Base-by-base conservation (phyloP, 1,140 invertebrate species). In the Heterodera schachtii region DNA sequence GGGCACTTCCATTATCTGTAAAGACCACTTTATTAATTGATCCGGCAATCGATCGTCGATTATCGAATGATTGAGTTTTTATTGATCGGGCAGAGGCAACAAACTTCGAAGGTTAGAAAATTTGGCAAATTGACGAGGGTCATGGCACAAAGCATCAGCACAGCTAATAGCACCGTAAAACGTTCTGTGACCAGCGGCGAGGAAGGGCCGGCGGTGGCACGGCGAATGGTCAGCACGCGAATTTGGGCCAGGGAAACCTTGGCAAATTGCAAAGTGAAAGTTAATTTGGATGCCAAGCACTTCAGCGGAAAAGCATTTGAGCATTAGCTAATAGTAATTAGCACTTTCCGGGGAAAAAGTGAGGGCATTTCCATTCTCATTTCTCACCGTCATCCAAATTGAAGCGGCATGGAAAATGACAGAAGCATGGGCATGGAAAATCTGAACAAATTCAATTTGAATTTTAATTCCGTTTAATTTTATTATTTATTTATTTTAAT, bases 371-470 rank as follows among this genome's bases (percentile, higher is more conserved):
- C 49, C 0, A 31, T 31, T 31, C 31, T 31, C 31, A 31, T 3
- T 7, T 69, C 84, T 73, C 70, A 87, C 87, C 60, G 87, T 88
- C 11, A 88, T 79, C 87, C 87, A 88, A 73, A 88, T 88, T 67
- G 57, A 64, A 64, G 87, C 84, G 49, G 88, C 87, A 77, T 89
- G 88, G 74, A 88, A 90, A 47, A 89, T 89, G 7, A 89, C 88
- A 11, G 82, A 85, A 1, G 84, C 79, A 75, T 89, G 88, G 41
- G 88, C 84, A 74, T 89, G 88, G 67, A 90, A 71, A 75, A 89
- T 78, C 77, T 69, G 44, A 75, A 76, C 31, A 57, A 76, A 7
- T 60, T n/a, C n/a, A n/a, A n/a, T 60, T 60, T 60, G 11, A 60
- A 3, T n/a, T n/a, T n/a, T n/a, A 31, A 31, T 31, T 31, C 31